Percentiles rank a stretch among this genome's conserved stretches.
These are phyloP conservation scores for Philhelius pedissequus DNA, from an alignment of 2,888 invertebrate genomes.

Conservation along the genomic window DNA sequence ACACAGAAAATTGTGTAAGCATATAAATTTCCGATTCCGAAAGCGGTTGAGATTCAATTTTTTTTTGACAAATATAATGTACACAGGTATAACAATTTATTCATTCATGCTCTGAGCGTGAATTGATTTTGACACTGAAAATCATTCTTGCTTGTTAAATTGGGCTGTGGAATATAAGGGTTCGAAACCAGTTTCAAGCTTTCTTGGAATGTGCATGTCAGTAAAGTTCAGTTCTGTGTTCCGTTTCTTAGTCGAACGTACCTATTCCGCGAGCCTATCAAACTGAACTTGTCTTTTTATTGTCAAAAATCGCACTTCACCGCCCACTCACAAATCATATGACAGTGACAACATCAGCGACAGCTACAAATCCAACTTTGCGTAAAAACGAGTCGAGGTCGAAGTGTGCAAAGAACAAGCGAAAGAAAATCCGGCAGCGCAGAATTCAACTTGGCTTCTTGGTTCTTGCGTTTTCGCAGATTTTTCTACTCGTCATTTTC, in stretches of 20 bases:
- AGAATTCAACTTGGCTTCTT: slow-evolving; percentile 46
- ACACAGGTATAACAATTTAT: too few species aligned
- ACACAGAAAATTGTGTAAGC: too few species aligned
- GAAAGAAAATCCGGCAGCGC: slow-evolving; percentile 20
- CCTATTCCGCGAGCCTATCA: not conserved
- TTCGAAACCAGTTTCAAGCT: too few species aligned
- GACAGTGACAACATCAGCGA: not conserved
- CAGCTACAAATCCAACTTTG: slow-evolving; percentile 49
- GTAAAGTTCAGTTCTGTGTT: not conserved
- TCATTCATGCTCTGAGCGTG: too few species aligned
- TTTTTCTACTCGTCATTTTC: slow-evolving; percentile 37
- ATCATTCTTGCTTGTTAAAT: too few species aligned
- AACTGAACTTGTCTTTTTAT: not conserved
- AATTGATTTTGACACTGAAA: too few species aligned
- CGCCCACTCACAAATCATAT: too few species aligned
- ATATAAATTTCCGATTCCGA: too few species aligned
- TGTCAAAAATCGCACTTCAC: slow-evolving; percentile 13
- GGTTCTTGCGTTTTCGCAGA: slow-evolving; percentile 50
- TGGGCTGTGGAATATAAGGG: too few species aligned
- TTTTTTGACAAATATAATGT: too few species aligned
- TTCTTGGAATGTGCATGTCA: too few species aligned
- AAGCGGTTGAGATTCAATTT: too few species aligned
- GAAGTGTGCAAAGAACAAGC: slow-evolving; percentile 33
- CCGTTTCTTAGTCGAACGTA: not conserved
- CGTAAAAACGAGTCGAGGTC: slow-evolving; percentile 25